Conservation (phyloP, 2,888 invertebrate genomes). For the Dichetophora obliterata region DNA sequence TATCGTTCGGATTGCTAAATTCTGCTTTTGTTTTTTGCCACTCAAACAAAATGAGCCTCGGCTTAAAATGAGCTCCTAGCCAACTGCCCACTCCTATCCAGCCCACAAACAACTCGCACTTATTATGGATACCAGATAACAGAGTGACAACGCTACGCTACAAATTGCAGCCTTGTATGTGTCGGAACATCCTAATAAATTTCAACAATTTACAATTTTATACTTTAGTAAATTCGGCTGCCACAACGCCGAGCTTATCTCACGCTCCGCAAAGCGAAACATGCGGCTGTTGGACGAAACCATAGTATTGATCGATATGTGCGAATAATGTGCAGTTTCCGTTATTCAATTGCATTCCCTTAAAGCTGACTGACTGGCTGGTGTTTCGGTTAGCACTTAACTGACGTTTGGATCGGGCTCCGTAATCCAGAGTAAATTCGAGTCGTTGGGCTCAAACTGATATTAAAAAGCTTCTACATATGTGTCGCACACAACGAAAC, state of each 20-base stretch:
- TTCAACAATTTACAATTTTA: conserved; percentile 26
- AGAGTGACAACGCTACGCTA: neutral
- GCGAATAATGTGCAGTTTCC: neutral
- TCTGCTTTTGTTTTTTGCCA: neutral
- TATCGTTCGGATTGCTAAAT: conserved; percentile 6
- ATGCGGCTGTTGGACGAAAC: neutral
- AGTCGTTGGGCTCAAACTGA: too few species aligned
- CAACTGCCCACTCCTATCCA: neutral
- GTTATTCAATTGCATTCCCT: neutral
- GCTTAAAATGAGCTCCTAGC: neutral
- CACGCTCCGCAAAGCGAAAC: neutral
- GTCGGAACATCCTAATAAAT: conserved; percentile 9
- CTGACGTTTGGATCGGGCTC: neutral
- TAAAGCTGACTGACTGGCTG: neutral
- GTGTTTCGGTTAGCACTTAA: neutral
- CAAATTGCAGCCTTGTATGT: conserved; percentile 10
- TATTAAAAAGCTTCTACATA: too few species aligned
- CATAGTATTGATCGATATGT: neutral
- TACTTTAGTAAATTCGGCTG: neutral
- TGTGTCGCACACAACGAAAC: neutral
- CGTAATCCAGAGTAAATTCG: too few species aligned
- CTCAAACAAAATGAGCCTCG: neutral
- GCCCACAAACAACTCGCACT: neutral
- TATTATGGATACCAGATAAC: neutral
- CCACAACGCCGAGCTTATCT: conserved; percentile 20